Evolutionary conservation across 2,797 vertebrate genomes (phyloP), one percentile per base, ranked within the genome.

Genomic region (Diplodus puntazzo): DNA sequence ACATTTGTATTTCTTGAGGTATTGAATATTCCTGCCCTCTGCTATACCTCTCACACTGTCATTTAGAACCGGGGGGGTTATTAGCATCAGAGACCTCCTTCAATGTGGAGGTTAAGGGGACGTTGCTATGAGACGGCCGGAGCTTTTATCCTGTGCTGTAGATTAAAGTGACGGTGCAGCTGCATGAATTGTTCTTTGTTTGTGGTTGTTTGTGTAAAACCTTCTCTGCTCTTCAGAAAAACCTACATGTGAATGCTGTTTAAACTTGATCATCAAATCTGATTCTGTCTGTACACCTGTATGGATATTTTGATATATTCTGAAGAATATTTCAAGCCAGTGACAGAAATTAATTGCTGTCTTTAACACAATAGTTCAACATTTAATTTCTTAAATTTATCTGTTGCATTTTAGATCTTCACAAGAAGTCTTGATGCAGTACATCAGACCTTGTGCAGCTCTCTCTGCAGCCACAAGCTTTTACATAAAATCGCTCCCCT

Each of bases 51-150:
- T 66, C 7, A 27, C 17, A 18, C 11, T n/a, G 25, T 54, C 62
- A 30, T 61, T 62, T 48, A 27, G 17, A 75, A 13, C 68, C 54
- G n/a, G 30, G 20, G 54, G 30, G 39, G 1, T 69, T 73, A 84
- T 87, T 80, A 79, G 54, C 83, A 84, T 81, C 46, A 77, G 30
- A 88, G 54, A 58, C 73, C 30, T 75, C 11, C 49, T 69, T 73
- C 58, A 66, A n/a, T 43, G 69, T 54, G 48, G 61, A 62, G 52
- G 25, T 59, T 75, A 10, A 76, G 58, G 52, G 27, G 30, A 45
- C 64, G 81, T 89, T 92, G 87, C 84, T 83, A 91, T 81, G 87
- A 82, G 66, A 90, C 85, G 0, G 53, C 7, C 23, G 25, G 42
- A 62, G 63, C 80, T 77, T 86, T 73, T 60, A 79, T 82, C 34